These are phyloP conservation scores for Champsocephalus esox DNA, from an alignment of 2,797 vertebrate species.

Conservation along the genomic window DNA sequence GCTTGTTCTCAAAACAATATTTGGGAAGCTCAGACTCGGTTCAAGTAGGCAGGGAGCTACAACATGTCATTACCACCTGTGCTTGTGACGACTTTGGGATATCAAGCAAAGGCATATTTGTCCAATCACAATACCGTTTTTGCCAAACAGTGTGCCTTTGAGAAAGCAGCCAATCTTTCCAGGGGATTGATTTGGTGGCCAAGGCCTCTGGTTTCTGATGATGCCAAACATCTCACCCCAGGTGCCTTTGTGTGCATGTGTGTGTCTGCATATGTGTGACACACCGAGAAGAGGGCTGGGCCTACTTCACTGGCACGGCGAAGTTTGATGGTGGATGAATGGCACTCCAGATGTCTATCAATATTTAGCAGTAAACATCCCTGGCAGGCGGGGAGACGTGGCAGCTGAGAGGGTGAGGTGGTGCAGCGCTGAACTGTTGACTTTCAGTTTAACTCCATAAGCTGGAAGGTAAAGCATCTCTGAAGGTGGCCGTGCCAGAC, in stretches of 20 bases:
- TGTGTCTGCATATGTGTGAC: conserved; percentile 24
- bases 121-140: conserved; percentile 54
- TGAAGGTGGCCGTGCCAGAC: conserved; percentile 33
- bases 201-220: conserved; percentile 59
- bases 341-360: conserved; percentile 88
- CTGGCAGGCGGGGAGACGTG: conserved; percentile 76
- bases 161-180: conserved; percentile 67
- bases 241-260: conserved; percentile 49
- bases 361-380: conserved; percentile 88
- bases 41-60: conserved; percentile 43
- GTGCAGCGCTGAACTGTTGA: conserved; percentile 67
- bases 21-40: conserved; percentile 28
- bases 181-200: conserved; percentile 57
- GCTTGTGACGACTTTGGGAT: conserved; percentile 23
- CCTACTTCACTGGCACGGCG: conserved; percentile 68
- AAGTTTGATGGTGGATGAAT: conserved; percentile 82
- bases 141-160: conserved; percentile 69
- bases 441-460: conserved; percentile 60
- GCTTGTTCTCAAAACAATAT: conserved; percentile 38
- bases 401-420: conserved; percentile 78
- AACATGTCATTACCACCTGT: conserved; percentile 49
- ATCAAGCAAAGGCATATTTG: conserved; percentile 53
- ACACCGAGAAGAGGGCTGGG: conserved; percentile 60
- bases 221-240: conserved; percentile 63
- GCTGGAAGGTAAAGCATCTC: conserved; percentile 54